phyloP scores from a whole-genome alignment of 2,888 invertebrate genomes.

The Drosophila hamatofila region DNA sequence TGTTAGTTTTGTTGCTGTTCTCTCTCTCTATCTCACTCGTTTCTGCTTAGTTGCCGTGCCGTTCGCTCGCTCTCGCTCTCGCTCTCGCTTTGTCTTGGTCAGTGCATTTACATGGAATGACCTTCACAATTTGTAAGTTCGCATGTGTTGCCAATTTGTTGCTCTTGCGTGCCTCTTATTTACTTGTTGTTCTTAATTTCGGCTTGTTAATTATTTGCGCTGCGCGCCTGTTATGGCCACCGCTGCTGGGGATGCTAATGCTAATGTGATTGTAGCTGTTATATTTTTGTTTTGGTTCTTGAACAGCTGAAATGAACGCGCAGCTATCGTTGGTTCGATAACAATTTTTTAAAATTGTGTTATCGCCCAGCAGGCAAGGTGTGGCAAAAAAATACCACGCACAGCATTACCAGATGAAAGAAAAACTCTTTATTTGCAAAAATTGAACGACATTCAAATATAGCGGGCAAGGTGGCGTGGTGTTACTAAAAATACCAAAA shows the following conservation, averaged over 20 bases:
- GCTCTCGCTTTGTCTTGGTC: neutral
- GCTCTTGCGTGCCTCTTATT: neutral
- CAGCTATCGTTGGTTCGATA: conserved; percentile 15
- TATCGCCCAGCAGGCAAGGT: neutral
- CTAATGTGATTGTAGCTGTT: neutral
- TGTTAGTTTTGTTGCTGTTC: conserved; percentile 16
- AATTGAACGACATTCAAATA: neutral
- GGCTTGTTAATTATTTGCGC: neutral
- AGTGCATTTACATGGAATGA: conserved; percentile 30
- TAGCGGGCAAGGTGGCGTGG: neutral
- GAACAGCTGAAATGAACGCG: conserved; percentile 37
- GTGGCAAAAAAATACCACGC: conserved; percentile 1
- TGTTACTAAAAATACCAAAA: neutral
- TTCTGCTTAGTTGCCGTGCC: neutral
- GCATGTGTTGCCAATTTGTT: neutral
- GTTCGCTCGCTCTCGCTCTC: neutral
- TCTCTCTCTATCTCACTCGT: neutral
- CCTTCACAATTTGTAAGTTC: conserved; percentile 25
- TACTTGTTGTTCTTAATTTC: neutral
- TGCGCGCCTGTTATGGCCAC: neutral
- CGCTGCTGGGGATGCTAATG: neutral
- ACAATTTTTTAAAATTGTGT: neutral
- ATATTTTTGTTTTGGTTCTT: conserved; percentile 31
- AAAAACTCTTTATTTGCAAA: neutral
- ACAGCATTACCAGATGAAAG: conserved; percentile 3